Percentiles rank a stretch among this genome's conserved stretches.
Evolutionary conservation across 2,888 invertebrate genomes (phyloP).

Genomic region (Cryptosula pallasiana): DNA sequence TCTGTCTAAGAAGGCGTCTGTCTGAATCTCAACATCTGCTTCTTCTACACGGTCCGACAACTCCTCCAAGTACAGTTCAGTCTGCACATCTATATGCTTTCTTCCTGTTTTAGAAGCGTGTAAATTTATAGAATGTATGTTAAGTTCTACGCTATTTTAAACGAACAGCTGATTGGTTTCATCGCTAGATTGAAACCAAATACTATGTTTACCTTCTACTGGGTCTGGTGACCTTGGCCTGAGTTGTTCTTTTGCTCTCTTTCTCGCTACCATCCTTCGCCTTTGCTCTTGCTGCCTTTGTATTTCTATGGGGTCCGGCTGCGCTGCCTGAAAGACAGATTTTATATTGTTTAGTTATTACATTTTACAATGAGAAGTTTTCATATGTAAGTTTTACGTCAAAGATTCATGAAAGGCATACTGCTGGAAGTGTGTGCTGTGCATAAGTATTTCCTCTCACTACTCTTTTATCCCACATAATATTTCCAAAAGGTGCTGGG

Average conservation of each 20-base stretch:
- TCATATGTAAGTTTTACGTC: too few species aligned
- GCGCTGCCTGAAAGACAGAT: constrained; percentile 60
- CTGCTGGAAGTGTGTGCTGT: constrained; percentile 52
- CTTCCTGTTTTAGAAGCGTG: too few species aligned
- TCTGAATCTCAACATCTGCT: constrained; percentile 74
- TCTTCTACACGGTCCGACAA: constrained; percentile 60
- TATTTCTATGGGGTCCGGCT: constrained; percentile 56
- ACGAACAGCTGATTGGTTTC: too few species aligned
- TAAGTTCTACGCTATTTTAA: too few species aligned
- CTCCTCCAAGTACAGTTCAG: constrained; percentile 83
- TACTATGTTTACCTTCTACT: constrained; percentile 61
- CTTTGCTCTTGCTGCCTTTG: constrained; percentile 62
- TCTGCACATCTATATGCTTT: constrained; percentile 80
- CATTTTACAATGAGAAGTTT: too few species aligned
- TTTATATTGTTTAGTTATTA: too few species aligned
- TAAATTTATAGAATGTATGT: too few species aligned
- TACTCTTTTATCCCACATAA: constrained; percentile 84
- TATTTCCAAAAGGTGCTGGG: constrained; percentile 64
- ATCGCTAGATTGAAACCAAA: neutral
- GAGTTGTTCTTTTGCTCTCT: constrained; percentile 63
- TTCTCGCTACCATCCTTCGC: constrained; percentile 69
- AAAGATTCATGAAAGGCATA: too few species aligned
- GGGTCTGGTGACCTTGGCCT: constrained; percentile 70
- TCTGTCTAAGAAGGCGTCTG: constrained; percentile 78
- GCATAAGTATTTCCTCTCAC: constrained; percentile 77